Evolutionary conservation across 2,888 invertebrate species (phyloP).

Genomic region (Strigamia transsilvanica): DNA sequence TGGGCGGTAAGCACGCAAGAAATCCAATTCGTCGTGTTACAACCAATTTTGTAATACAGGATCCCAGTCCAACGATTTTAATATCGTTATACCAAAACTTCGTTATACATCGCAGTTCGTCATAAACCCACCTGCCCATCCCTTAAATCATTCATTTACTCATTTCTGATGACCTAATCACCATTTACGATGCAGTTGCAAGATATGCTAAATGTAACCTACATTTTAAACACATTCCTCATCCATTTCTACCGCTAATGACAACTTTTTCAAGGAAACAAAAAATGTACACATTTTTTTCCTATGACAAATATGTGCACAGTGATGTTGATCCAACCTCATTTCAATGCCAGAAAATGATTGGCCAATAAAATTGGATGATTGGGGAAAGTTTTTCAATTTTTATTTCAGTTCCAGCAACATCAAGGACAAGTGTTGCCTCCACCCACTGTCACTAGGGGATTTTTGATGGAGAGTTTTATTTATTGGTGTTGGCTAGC

Average conservation of each 20-base stretch:
- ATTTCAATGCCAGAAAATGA: not conserved
- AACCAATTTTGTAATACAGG: too few relatives aligned
- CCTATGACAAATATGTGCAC: not conserved
- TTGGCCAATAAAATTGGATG: not conserved
- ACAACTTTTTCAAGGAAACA: conserved; percentile 18
- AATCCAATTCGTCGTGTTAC: too few relatives aligned
- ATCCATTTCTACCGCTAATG: not conserved
- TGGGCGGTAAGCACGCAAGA: too few relatives aligned
- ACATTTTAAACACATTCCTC: not conserved
- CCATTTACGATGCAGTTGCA: not conserved
- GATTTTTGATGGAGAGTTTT: too few relatives aligned
- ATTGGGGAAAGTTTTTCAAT: too few relatives aligned
- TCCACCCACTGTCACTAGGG: not conserved
- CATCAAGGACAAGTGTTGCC: not conserved
- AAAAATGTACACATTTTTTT: not conserved
- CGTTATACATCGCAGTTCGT: too few relatives aligned
- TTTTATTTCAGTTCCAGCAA: not conserved
- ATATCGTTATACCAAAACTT: too few relatives aligned
- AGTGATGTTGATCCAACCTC: not conserved
- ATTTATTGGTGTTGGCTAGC: too few relatives aligned
- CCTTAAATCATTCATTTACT: too few relatives aligned
- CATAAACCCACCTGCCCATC: too few relatives aligned
- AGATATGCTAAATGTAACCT: conserved; percentile 4
- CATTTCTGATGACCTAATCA: too few relatives aligned
- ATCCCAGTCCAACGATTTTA: too few relatives aligned